These are phyloP conservation scores for Chaenodraco wilsoni DNA, from an alignment of 2,797 vertebrate genomes.

Conservation along the genomic window DNA sequence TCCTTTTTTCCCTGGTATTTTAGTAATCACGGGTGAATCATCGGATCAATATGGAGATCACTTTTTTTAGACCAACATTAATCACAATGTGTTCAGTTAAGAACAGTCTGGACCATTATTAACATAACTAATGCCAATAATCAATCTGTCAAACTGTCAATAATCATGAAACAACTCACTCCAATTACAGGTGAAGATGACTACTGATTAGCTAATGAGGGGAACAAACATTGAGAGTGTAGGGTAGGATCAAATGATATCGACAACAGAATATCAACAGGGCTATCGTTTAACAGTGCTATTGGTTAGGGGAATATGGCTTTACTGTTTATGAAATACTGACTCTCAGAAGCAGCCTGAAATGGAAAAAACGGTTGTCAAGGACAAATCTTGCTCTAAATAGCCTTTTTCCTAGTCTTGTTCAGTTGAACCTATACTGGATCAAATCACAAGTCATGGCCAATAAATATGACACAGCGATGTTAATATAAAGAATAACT, in stretches of 20 bases:
- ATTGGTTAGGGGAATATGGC: not conserved
- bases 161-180: not conserved
- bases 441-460: not conserved
- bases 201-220: not conserved
- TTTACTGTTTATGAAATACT: not conserved
- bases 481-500: not conserved
- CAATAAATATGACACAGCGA: not conserved
- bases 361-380: slow-evolving; percentile 2
- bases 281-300: not conserved
- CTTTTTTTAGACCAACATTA: no score
- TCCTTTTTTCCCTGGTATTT: no score
- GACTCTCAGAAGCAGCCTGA: slow-evolving; percentile 18
- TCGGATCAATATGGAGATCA: not conserved
- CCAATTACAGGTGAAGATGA: not conserved
- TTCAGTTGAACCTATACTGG: not conserved
- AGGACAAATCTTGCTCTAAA: slow-evolving; percentile 3
- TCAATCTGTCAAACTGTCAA: slow-evolving; percentile 10
- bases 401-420: not conserved
- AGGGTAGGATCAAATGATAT: not conserved
- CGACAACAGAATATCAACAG: slow-evolving; percentile 2
- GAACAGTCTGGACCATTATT: not conserved
- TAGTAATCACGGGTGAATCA: not conserved
- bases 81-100: not conserved
- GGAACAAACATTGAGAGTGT: not conserved
- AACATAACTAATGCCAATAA: not conserved